A percentile compares a stretch with the other conserved stretches of the same genome.
These are phyloP conservation scores for Clupea harengus DNA, from an alignment of 2,113 vertebrate species.

Conservation along the genomic window DNA sequence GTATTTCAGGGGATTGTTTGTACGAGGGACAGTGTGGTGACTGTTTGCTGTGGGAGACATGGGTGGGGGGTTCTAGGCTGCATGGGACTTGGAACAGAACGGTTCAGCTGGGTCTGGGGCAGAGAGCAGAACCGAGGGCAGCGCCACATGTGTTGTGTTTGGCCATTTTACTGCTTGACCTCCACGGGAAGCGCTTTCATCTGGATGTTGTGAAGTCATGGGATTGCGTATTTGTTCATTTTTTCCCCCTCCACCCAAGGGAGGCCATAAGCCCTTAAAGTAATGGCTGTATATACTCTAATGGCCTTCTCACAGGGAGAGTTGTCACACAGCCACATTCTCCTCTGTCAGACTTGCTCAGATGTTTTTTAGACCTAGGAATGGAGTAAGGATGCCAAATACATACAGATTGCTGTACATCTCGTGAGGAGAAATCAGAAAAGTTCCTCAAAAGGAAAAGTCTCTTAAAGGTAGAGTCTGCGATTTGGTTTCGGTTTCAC, in stretches of 20 bases:
- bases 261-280: background rate
- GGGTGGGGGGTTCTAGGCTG: background rate
- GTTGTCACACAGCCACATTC: background rate
- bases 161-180: constrained; percentile 23
- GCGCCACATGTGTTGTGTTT: constrained; percentile 26
- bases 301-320: background rate
- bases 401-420: background rate
- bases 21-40: background rate
- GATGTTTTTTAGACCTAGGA: background rate
- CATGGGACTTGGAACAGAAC: constrained; percentile 24
- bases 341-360: background rate
- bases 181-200: constrained; percentile 36
- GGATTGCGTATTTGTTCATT: constrained; percentile 18
- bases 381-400: background rate
- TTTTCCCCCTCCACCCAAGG: background rate
- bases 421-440: background rate
- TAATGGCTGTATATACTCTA: background rate
- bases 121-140: background rate
- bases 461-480: too few relatives aligned
- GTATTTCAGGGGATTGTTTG: too few relatives aligned
- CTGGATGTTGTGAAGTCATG: constrained; percentile 10
- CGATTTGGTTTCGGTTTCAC: too few relatives aligned
- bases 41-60: background rate
- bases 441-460: background rate
- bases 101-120: background rate